Percentiles rank a stretch among this genome's conserved stretches.
These are phyloP conservation scores for Diorhabda carinulata DNA, from an alignment of 1,140 invertebrate species.

Conservation along the genomic window DNA sequence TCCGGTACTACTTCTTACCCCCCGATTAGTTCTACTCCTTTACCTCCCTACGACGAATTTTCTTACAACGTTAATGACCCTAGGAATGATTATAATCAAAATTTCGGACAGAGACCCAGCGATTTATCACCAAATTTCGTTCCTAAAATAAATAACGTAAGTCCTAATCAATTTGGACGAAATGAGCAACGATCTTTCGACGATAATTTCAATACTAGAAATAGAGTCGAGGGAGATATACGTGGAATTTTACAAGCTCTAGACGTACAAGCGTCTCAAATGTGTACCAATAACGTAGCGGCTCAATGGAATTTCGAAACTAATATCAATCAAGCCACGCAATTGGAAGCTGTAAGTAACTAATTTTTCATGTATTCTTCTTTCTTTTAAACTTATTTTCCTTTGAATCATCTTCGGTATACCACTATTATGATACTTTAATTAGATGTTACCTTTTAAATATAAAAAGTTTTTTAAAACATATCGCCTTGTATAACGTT, in stretches of 20 bases:
- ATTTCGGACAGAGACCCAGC: slow-evolving; percentile 5
- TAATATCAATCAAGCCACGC: slow-evolving; percentile 76
- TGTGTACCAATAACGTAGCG: slow-evolving; percentile 76
- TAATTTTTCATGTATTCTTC: background rate
- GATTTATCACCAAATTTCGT: slow-evolving; percentile 3
- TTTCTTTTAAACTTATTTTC: background rate
- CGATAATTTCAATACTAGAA: slow-evolving; percentile 18
- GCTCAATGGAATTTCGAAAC: slow-evolving; percentile 87
- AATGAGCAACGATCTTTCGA: background rate
- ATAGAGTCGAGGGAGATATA: slow-evolving; percentile 29
- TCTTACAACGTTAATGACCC: slow-evolving; percentile 7
- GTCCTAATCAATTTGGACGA: background rate
- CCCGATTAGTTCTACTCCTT: background rate
- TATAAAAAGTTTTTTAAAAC: too few species aligned
- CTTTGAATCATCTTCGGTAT: too few species aligned
- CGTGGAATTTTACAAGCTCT: slow-evolving; percentile 43
- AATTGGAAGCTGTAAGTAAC: slow-evolving; percentile 73
- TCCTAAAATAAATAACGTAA: background rate
- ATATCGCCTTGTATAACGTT: too few species aligned
- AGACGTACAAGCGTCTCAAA: slow-evolving; percentile 68
- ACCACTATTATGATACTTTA: too few species aligned
- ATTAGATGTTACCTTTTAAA: too few species aligned
- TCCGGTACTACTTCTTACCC: background rate
- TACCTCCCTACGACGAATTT: background rate
- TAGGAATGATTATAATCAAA: slow-evolving; percentile 8